These are phyloP conservation scores for Hippocampus mohnikei DNA, from an alignment of 2,113 vertebrate genomes.

Conservation along the genomic window DNA sequence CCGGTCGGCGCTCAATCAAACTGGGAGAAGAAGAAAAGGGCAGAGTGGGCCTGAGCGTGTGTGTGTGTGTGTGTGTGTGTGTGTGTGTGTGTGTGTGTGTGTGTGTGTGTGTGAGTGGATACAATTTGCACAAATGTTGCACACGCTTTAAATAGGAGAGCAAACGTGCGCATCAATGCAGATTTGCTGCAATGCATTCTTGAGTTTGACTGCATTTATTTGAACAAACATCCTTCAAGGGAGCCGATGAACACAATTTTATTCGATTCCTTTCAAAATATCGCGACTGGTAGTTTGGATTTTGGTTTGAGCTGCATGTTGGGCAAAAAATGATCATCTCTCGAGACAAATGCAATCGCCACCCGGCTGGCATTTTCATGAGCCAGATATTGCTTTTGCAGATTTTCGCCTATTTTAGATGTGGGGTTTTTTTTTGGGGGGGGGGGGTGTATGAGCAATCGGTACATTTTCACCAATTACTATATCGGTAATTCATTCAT, in stretches of 20 bases:
- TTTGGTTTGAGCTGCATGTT: neutral
- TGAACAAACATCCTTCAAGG: neutral
- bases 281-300: neutral
- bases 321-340: neutral
- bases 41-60: conserved; percentile 1
- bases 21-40: conserved; percentile 1
- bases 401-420: neutral
- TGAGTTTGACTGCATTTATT: neutral
- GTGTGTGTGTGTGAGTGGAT: neutral
- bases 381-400: neutral
- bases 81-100: neutral
- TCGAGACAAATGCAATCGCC: neutral
- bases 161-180: neutral
- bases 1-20: conserved; percentile 42
- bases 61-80: conserved; percentile 8
- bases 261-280: neutral
- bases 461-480: neutral
- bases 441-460: neutral
- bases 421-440: neutral
- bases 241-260: neutral
- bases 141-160: neutral
- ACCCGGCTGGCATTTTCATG: neutral
- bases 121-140: neutral
- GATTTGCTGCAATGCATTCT: neutral
- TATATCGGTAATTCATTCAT: no score